Base-by-base conservation (phyloP, 2,113 vertebrate species). In the Antigone vipio region DNA sequence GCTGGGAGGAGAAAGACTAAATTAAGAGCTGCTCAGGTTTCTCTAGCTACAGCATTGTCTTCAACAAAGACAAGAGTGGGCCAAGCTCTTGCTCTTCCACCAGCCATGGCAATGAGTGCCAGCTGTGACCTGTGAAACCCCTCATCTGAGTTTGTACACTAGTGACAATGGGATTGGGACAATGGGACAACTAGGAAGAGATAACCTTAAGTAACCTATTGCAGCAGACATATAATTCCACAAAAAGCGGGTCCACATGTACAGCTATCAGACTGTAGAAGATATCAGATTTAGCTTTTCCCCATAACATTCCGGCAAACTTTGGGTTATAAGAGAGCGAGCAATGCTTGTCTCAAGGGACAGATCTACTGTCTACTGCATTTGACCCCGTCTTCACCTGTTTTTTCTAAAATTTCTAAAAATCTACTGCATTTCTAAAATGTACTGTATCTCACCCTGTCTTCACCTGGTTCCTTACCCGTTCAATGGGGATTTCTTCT, bases 401-500 rank as follows among this genome's bases (percentile, higher is more conserved):
- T 5, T 55, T 55, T 32, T 81, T 11, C 18, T 52, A 15, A 68
- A 35, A 40, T 3, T 17, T 35, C 30, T 56, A 5, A 11, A 19
- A 32, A 29, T 12, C 27, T 50, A 10, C 29, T 47, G 29, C 62
- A 24, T 11, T 40, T 78, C 30, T 29, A 21, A 35, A 47, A 62
- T 3, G 3, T 58, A 60, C 19, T 12, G 15, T 60, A 14, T 16
- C 23, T 72, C 15, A 4, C 11, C 34, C 27, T 8, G 18, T 29
- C n/a, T 64, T 56, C 68, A 94, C 88, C 71, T 53, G 19, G 49
- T 67, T 86, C 87, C 96, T 97, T 21, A 97, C 85, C 90, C 95
- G 95, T n/a, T 95, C 97, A 13, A 93, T 95, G 11, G 98, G 97
- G 22, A 98, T 98, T 95, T 99, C 99, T 55, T 99, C 98, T 3